Evolutionary conservation across 2,797 vertebrate genomes (phyloP), one percentile per base, ranked within the genome.

Genomic region (Furcifer pardalis): DNA sequence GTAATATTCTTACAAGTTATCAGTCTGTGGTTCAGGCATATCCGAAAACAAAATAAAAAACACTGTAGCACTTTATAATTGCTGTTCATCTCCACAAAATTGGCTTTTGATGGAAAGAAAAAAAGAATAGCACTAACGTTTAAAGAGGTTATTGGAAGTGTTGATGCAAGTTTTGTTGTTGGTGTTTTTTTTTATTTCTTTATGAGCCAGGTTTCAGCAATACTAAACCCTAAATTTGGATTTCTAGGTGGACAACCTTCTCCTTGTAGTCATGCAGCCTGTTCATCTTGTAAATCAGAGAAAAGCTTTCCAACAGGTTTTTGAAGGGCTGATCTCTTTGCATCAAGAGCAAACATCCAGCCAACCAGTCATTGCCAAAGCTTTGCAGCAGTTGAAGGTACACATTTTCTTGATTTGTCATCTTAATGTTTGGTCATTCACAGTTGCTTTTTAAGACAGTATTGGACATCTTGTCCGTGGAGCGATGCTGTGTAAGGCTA

Each of bases 301-400:
- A 52, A 99, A 99, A 93, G 93, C 96, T 88, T 98, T 99, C 93
- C 99, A 99, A 91, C 97, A 98, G 89, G 97, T 97, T 85, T 96
- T 98, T 89, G 98, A 98, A 91, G 97, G 98, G 13, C 96, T 98
- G 25, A 90, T 99, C 79, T 96, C 96, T n/a, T 95, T 99, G 3
- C 96, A 94, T 88, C 97, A 98, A 56, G 99, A 99, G 82, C 99
- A 99, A 94, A 99, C 99, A 2, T 99, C 99, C n/a, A 99, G 98
- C 87, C 98, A 99, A 91, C 98, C 98, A 1, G 94, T 99, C 85
- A 98, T 99, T 0, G 98, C 98, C n/a, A 96, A 94, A 52, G 98
- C 98, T 84, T 92, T 99, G 63, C 97, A 98, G 81, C 97, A 99
- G 91, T 97, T 99, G 13, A 99, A 99, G 97, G 99, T 99, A 93